Evolutionary conservation across 2,888 invertebrate genomes (phyloP).

Genomic region (Camponotus fellah): DNA sequence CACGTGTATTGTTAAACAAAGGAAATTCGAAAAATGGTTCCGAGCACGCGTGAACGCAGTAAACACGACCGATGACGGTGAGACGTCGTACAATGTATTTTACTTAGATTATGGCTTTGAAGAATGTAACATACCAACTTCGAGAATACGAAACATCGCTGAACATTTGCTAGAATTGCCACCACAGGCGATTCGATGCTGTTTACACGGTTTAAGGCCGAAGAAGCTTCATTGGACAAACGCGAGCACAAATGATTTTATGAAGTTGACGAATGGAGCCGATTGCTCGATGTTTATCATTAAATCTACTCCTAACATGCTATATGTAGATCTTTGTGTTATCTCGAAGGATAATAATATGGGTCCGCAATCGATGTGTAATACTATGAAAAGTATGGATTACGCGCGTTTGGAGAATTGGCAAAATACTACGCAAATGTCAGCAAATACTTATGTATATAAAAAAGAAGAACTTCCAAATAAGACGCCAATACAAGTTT

Average conservation of each 20-base stretch:
- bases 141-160: conserved; percentile 79
- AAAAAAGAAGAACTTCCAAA: conserved; percentile 11
- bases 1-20: conserved; percentile 82
- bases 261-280: background rate
- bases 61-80: conserved; percentile 78
- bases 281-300: conserved; percentile 75
- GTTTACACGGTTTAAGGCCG: conserved; percentile 88
- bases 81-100: conserved; percentile 87
- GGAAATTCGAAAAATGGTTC: conserved; percentile 88
- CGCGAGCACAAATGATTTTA: background rate
- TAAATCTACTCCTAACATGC: conserved; percentile 62
- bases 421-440: background rate
- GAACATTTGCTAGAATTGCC: background rate
- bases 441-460: background rate
- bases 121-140: conserved; percentile 87
- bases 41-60: conserved; percentile 88
- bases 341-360: conserved; percentile 50
- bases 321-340: conserved; percentile 84
- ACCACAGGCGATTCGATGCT: conserved; percentile 87
- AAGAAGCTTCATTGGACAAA: conserved; percentile 86
- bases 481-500: conserved; percentile 80
- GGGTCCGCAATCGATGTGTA: conserved; percentile 82
- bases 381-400: conserved; percentile 86
- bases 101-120: conserved; percentile 90
- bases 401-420: conserved; percentile 79